Base-by-base conservation (phyloP, 1,140 invertebrate genomes). In the Trissolcus basalis region DNA sequence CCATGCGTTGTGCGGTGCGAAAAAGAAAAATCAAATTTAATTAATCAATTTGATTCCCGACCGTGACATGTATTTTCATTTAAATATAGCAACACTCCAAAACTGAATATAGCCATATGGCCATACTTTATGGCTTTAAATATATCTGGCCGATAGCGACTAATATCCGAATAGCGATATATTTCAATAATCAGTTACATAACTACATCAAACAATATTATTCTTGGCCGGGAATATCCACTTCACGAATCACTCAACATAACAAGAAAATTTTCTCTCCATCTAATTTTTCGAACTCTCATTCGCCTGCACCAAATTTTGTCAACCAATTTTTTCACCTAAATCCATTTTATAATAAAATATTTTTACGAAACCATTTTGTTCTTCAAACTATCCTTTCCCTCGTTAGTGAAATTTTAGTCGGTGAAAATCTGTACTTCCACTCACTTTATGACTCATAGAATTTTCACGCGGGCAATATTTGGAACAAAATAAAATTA, bases 51-150 rank as follows among this genome's bases (percentile, higher is more conserved):
- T 35, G 54, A 51, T 50, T 49, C 43, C 43, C 19, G 39, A 48
- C 32, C 39, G 19, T 68, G 58, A 70, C 41, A 70, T 39, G 68
- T 13, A 48, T 59, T 54, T 51, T 45, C 51, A 27, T n/a, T 32
- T 16, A 64, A 64, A 64, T 71, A 47, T 64, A 71, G 59, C 11
- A 60, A 43, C 69, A 39, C 61, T n/a, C 59, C 16, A 48, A 43
- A 65, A 27, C 19, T 53, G 47, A 65, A 73, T 32, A 33, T 41
- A 53, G 50, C 61, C 70, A 73, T 64, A 67, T 73, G 70, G 70
- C 60, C 49, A 49, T 49, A 32, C 14, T 60, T 61, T 47, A 73
- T 27, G 41, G 49, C 55, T 60, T 55, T 44, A 55, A 73, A 73
- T 73, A 67, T 49, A 51, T 63, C 33, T 48, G n/a, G 9, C 7